These are phyloP conservation scores for Emys orbicularis DNA, from an alignment of 2,797 vertebrate species.

Conservation along the genomic window DNA sequence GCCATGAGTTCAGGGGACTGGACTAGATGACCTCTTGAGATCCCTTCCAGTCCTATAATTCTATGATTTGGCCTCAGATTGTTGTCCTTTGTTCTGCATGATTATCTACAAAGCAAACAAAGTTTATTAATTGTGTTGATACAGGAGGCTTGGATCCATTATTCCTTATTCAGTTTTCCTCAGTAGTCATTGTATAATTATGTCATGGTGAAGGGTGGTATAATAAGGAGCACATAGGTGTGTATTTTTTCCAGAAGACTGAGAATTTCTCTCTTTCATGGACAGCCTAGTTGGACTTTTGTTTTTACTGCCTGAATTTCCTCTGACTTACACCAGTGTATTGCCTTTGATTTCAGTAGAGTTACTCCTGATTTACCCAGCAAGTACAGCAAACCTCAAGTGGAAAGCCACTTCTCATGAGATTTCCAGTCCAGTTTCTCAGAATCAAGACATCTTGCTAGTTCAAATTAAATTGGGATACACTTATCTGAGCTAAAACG, in stretches of 20 bases:
- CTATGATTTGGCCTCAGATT: not conserved
- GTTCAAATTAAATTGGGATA: constrained; percentile 45
- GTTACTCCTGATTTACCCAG: constrained; percentile 46
- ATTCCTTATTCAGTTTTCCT: not conserved
- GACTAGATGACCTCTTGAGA: no score
- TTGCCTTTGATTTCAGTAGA: not conserved
- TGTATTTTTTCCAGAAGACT: not conserved
- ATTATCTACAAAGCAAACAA: not conserved
- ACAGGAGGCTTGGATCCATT: not conserved
- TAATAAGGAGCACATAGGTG: not conserved
- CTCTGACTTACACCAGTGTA: not conserved
- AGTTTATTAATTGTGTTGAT: not conserved
- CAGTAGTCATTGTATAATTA: not conserved
- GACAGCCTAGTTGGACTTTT: fast-evolving
- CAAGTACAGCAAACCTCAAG: constrained; percentile 8
- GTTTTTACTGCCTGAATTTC: constrained; percentile 18
- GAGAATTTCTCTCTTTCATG: not conserved
- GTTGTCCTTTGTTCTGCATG: not conserved
- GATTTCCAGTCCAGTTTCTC: constrained; percentile 36
- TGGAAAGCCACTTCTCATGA: not conserved
- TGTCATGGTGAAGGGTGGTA: fast-evolving
- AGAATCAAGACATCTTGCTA: constrained; percentile 50
- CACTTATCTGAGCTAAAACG: constrained; percentile 44
- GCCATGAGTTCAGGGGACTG: no score
- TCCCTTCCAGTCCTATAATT: no score